These are phyloP conservation scores for Chloromyia formosa DNA, from an alignment of 2,888 invertebrate genomes.

Conservation along the genomic window DNA sequence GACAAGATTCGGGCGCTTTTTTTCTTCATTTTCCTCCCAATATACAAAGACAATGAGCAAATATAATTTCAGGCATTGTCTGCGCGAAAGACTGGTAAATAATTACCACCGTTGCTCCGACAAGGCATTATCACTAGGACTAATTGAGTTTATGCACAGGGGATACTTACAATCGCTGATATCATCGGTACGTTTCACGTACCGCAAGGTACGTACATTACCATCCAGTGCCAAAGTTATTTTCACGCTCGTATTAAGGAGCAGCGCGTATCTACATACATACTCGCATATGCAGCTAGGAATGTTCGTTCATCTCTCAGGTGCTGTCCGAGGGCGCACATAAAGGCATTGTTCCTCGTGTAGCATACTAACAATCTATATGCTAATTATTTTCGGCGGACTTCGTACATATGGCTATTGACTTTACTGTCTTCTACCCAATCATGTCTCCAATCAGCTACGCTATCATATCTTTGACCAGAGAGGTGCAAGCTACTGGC, in stretches of 20 bases:
- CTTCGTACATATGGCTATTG: slow-evolving; percentile 9
- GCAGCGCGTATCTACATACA: neutral
- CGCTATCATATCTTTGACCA: slow-evolving; percentile 29
- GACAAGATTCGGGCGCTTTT: too few relatives aligned
- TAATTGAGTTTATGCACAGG: slow-evolving; percentile 22
- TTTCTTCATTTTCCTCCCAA: too few relatives aligned
- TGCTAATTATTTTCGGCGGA: slow-evolving; percentile 37
- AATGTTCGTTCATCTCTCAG: slow-evolving; percentile 7
- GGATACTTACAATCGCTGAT: neutral
- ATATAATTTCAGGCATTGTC: too few relatives aligned
- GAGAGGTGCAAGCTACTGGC: slow-evolving; percentile 34
- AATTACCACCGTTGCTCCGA: neutral
- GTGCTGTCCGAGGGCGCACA: neutral
- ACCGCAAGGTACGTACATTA: neutral
- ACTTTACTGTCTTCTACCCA: slow-evolving; percentile 30
- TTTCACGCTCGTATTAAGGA: slow-evolving; percentile 25
- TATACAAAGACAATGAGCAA: too few relatives aligned
- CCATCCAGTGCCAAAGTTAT: slow-evolving; percentile 21
- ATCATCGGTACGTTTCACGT: neutral
- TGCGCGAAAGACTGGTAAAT: neutral
- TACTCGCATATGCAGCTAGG: neutral
- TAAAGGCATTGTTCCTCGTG: slow-evolving; percentile 20
- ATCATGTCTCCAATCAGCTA: slow-evolving; percentile 33
- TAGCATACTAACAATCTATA: slow-evolving; percentile 39
- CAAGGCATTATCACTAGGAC: slow-evolving; percentile 19